Evolutionary conservation across 1,140 invertebrate genomes (phyloP).

Genomic region (Branchinecta lindahli): DNA sequence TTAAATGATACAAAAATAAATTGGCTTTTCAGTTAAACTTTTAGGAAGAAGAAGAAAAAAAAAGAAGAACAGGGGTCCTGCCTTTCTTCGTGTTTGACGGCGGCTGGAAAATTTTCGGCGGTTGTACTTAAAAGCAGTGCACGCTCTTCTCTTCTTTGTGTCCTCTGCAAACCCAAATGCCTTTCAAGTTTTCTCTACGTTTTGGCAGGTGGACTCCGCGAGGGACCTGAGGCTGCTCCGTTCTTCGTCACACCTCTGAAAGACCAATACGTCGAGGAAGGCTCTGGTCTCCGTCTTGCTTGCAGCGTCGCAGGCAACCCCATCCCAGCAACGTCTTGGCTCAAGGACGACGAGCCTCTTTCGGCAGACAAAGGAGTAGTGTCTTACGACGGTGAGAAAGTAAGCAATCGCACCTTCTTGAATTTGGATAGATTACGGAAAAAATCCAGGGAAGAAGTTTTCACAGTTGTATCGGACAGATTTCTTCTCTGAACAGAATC

Average conservation of each 20-base stretch:
- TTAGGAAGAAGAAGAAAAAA: too few relatives aligned
- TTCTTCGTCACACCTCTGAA: slow-evolving; percentile 52
- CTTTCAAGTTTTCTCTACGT: too few relatives aligned
- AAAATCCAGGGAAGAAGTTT: not conserved
- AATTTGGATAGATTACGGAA: not conserved
- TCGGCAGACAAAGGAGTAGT: slow-evolving; percentile 45
- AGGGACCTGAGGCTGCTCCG: slow-evolving; percentile 37
- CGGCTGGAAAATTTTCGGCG: too few relatives aligned
- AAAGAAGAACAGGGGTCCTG: too few relatives aligned
- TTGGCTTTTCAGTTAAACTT: too few relatives aligned
- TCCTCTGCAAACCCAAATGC: too few relatives aligned
- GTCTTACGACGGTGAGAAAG: slow-evolving; percentile 62
- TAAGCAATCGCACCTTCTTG: slow-evolving; percentile 25
- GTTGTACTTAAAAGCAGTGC: too few relatives aligned
- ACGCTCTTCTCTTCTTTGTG: too few relatives aligned
- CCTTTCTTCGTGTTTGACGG: too few relatives aligned
- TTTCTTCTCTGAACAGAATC: too few relatives aligned
- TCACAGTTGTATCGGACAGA: too few relatives aligned
- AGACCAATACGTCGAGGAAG: slow-evolving; percentile 60
- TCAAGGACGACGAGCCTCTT: slow-evolving; percentile 53
- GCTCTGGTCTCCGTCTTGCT: slow-evolving; percentile 33
- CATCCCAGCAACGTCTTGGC: slow-evolving; percentile 66
- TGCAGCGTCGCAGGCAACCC: slow-evolving; percentile 53
- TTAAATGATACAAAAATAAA: too few relatives aligned
- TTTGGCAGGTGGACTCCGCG: not conserved